Conservation (phyloP, 92 coral and sea anemone genomes). For the Bergia puertoricense region DNA sequence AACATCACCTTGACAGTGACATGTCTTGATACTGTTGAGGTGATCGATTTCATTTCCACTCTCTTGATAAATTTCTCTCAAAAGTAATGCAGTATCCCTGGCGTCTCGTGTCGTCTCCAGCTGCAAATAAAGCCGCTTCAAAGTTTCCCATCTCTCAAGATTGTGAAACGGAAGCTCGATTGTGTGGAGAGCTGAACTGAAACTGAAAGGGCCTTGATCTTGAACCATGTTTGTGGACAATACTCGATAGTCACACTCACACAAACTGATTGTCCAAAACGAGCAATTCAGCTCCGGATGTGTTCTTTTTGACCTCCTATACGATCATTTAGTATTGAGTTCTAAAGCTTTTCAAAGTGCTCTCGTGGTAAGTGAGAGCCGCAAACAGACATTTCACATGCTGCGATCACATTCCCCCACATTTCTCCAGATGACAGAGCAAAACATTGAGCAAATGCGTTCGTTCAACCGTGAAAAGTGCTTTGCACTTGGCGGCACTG, state of each 20-base stretch:
- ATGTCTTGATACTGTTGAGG: conserved; percentile 11
- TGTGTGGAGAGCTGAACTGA: conserved; percentile 7
- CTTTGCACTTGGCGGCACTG: too few species aligned
- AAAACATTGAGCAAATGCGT: not conserved
- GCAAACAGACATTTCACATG: conserved; percentile 23
- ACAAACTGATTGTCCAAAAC: not conserved
- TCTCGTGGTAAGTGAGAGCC: not conserved
- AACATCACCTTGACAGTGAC: conserved; percentile 4
- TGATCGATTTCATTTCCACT: conserved; percentile 56
- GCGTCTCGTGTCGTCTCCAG: conserved; percentile 44
- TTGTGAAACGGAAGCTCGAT: conserved; percentile 60
- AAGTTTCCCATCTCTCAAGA: conserved; percentile 58
- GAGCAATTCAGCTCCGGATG: not conserved
- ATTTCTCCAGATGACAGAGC: not conserved
- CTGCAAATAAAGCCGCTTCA: conserved; percentile 61
- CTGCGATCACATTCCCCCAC: not conserved
- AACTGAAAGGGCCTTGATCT: not conserved
- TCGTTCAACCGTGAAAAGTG: conserved; percentile 5
- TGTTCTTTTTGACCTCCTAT: conserved; percentile 2
- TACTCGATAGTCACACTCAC: not conserved
- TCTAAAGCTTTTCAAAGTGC: not conserved
- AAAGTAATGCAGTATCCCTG: conserved; percentile 33
- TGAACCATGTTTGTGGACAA: not conserved
- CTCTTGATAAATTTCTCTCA: conserved; percentile 55
- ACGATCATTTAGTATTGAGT: not conserved